Evolutionary conservation across 2,888 invertebrate genomes (phyloP).

Genomic region (Drosophila quinaria): DNA sequence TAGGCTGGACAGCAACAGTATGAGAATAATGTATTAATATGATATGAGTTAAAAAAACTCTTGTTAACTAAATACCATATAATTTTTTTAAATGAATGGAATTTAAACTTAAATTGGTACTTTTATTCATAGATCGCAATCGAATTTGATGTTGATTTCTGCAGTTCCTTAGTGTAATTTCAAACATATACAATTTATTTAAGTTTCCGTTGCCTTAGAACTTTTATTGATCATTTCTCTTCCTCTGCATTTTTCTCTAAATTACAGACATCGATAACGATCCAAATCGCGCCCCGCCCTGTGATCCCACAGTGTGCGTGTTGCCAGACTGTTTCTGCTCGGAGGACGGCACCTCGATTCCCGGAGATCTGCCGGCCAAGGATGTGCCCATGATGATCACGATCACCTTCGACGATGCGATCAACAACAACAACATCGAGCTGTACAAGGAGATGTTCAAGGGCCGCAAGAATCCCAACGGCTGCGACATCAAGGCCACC

Average conservation of each 20-base stretch:
- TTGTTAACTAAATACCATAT: no score
- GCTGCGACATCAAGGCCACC: slow-evolving; percentile 96
- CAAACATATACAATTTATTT: no score
- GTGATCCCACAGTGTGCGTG: slow-evolving; percentile 93
- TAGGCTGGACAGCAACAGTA: slow-evolving; percentile 18
- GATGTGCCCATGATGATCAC: slow-evolving; percentile 98
- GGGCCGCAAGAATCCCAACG: slow-evolving; percentile 96
- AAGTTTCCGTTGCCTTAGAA: neutral
- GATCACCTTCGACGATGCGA: slow-evolving; percentile 97
- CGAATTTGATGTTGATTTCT: no score
- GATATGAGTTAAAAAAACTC: no score
- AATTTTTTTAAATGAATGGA: no score
- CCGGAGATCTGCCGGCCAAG: slow-evolving; percentile 92
- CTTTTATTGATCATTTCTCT: neutral
- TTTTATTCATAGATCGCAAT: no score
- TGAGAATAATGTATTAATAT: neutral
- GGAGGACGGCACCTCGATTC: slow-evolving; percentile 94
- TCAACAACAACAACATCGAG: slow-evolving; percentile 97
- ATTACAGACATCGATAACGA: slow-evolving; percentile 94
- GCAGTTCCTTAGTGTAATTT: no score
- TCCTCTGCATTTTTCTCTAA: slow-evolving; percentile 40
- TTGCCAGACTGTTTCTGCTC: slow-evolving; percentile 98
- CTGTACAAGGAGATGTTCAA: slow-evolving; percentile 97
- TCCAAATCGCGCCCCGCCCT: slow-evolving; percentile 96
- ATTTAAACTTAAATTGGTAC: no score